Percentiles rank a stretch among this genome's conserved stretches.
Conservation (phyloP, 2,797 vertebrate species). For the Myotis daubentonii region DNA sequence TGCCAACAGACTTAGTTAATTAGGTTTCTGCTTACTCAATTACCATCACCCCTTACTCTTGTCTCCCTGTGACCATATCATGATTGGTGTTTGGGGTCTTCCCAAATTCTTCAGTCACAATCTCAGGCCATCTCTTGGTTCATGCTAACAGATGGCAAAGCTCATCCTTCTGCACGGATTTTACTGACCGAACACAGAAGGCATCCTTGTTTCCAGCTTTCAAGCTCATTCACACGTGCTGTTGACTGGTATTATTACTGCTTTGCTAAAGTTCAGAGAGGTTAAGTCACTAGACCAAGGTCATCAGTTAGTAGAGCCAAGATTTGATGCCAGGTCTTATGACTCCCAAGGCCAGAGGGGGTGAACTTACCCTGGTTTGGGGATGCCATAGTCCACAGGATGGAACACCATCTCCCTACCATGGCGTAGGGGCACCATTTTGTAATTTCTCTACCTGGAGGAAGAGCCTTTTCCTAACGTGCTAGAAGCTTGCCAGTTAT, state of each 20-base stretch:
- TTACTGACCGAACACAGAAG: background rate
- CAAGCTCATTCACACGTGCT: background rate
- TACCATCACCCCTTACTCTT: background rate
- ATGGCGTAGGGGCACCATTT: background rate
- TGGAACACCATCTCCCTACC: background rate
- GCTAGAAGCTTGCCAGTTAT: background rate
- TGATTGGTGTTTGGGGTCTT: constrained; percentile 13
- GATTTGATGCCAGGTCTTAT: background rate
- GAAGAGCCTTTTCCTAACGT: background rate
- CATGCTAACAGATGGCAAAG: background rate
- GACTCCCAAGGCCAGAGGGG: background rate
- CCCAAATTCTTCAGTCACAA: background rate
- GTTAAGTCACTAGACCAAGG: background rate
- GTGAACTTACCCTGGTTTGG: background rate
- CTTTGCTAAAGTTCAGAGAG: constrained; percentile 21
- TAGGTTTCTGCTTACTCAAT: constrained; percentile 56
- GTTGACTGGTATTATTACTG: background rate
- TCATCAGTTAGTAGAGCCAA: background rate
- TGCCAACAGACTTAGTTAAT: constrained; percentile 64
- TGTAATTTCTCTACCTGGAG: background rate
- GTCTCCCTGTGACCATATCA: background rate
- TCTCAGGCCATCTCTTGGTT: background rate
- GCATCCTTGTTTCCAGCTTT: background rate
- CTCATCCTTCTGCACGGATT: background rate
- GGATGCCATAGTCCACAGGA: background rate